These are phyloP conservation scores for Bovichtus diacanthus DNA, from an alignment of 2,797 vertebrate species.

Conservation along the genomic window DNA sequence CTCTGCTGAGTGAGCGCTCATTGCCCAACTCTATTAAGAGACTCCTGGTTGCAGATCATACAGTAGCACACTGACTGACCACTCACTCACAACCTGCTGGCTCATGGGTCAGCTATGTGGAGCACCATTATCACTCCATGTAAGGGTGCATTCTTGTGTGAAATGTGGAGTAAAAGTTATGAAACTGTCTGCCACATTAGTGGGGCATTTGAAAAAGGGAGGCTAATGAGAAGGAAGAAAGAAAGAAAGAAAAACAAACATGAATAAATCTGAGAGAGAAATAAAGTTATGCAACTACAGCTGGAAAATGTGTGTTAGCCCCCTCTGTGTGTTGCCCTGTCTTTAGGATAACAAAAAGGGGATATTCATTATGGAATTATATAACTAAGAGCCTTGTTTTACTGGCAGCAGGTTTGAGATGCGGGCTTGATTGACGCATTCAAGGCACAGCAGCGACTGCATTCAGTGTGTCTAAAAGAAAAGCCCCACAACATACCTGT, in stretches of 20 bases:
- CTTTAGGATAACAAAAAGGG: not conserved
- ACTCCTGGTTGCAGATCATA: slow-evolving; percentile 60
- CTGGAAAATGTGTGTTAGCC: not conserved
- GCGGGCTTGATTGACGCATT: slow-evolving; percentile 53
- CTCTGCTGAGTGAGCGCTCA: slow-evolving; percentile 70
- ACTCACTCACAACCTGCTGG: slow-evolving; percentile 51
- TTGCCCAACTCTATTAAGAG: slow-evolving; percentile 61
- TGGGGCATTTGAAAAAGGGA: not conserved
- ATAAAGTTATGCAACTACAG: slow-evolving; percentile 59
- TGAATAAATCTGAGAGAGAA: not conserved
- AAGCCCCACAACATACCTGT: slow-evolving; percentile 59
- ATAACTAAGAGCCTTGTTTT: not conserved
- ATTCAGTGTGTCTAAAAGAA: slow-evolving; percentile 1
- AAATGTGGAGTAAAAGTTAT: not conserved
- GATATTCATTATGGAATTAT: not conserved
- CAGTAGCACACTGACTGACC: slow-evolving; percentile 20
- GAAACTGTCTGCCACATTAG: not conserved
- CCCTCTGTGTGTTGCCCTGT: not conserved
- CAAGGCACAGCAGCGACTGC: slow-evolving; percentile 9
- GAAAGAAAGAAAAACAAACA: too few relatives aligned
- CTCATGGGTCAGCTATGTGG: slow-evolving; percentile 49
- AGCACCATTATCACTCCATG: slow-evolving; percentile 14
- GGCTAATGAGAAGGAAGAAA: not conserved
- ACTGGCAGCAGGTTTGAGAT: slow-evolving; percentile 21
- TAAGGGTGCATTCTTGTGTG: not conserved